These are phyloP conservation scores for Amazona vittata DNA, from an alignment of 2,113 vertebrate species.

Conservation along the genomic window DNA sequence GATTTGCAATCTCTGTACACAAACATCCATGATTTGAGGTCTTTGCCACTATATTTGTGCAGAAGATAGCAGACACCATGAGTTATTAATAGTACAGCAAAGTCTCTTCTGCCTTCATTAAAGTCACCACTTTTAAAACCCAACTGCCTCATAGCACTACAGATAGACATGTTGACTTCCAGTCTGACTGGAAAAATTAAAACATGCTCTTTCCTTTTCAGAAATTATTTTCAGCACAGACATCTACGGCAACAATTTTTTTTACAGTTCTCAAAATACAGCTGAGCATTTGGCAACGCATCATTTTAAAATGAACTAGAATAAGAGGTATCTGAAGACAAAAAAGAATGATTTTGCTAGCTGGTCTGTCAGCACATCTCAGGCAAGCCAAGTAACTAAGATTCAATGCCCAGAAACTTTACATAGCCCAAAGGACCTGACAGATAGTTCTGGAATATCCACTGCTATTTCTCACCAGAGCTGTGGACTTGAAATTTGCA, in stretches of 20 bases:
- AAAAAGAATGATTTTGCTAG: not conserved
- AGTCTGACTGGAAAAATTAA: not conserved
- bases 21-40: not conserved
- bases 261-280: not conserved
- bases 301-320: not conserved
- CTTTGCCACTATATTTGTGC: not conserved
- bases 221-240: not conserved
- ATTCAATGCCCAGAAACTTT: not conserved
- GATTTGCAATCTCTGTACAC: not conserved
- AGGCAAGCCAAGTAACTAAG: not conserved
- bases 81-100: not conserved
- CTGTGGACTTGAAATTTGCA: not conserved
- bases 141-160: not conserved
- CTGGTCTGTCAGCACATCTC: not conserved
- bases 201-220: not conserved
- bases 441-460: not conserved
- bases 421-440: not conserved
- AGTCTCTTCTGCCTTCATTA: not conserved
- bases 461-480: not conserved
- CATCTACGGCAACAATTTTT: not conserved
- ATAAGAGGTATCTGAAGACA: not conserved
- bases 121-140: not conserved
- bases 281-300: not conserved
- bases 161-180: not conserved
- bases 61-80: not conserved